These are phyloP conservation scores for Hyperoplus lanceolatus DNA, from an alignment of 2,797 vertebrate genomes.

Conservation along the genomic window DNA sequence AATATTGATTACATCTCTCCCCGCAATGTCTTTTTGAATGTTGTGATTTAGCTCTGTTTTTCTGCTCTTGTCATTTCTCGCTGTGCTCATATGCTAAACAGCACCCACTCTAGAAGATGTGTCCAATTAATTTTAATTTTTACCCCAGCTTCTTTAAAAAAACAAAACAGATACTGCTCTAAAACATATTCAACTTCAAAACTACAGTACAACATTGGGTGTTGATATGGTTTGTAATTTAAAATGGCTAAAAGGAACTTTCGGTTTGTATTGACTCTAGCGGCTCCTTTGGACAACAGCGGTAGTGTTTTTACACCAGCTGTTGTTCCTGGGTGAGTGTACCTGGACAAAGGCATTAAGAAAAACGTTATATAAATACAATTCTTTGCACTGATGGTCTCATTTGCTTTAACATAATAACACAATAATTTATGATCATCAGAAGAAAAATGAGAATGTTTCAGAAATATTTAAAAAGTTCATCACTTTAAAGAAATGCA, in stretches of 20 bases:
- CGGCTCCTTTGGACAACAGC: too few relatives aligned
- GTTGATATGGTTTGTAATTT: not conserved
- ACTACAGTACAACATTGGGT: not conserved
- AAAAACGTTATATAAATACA: too few relatives aligned
- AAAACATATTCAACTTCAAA: not conserved
- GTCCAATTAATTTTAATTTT: not conserved
- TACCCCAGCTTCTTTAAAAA: not conserved
- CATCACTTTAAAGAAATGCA: too few relatives aligned
- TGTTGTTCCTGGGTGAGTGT: too few relatives aligned
- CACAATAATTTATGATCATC: too few relatives aligned
- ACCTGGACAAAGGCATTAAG: too few relatives aligned
- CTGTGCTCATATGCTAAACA: constrained; percentile 10
- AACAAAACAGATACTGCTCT: not conserved
- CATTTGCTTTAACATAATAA: too few relatives aligned
- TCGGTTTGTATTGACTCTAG: too few relatives aligned
- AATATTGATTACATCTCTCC: constrained; percentile 51
- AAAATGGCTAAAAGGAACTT: not conserved
- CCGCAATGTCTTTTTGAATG: constrained; percentile 8
- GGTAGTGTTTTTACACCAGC: too few relatives aligned
- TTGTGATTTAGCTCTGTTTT: constrained; percentile 34
- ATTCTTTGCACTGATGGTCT: too few relatives aligned
- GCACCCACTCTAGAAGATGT: not conserved
- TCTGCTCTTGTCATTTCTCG: constrained; percentile 24
- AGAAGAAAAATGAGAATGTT: too few relatives aligned
- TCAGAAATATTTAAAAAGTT: too few relatives aligned